A percentile compares a stretch with the other conserved stretches of the same genome.
phyloP scores from a whole-genome alignment of 2,113 vertebrate species.

The Tychaedon coryphoeus region DNA sequence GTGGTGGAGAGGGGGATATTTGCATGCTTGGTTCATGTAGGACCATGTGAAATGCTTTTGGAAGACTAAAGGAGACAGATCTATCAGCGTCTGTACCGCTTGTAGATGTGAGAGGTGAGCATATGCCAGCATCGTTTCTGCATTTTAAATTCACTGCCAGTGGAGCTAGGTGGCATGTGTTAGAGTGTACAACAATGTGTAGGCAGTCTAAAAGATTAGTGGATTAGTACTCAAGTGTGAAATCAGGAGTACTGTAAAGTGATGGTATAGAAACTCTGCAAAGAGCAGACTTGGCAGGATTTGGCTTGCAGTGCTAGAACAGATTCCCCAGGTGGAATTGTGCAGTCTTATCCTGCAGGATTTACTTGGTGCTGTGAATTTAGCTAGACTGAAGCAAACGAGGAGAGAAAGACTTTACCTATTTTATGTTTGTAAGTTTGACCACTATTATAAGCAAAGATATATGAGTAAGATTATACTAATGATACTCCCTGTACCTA shows the following conservation, averaged over 20 bases:
- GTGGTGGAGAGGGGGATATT: neutral
- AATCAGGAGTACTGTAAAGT: slow-evolving; percentile 8
- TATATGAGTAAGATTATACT: neutral
- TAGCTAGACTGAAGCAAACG: neutral
- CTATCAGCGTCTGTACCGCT: neutral
- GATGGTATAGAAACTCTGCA: neutral
- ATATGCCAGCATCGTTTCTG: neutral
- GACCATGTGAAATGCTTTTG: neutral
- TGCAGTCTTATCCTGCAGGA: neutral
- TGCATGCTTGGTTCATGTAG: neutral
- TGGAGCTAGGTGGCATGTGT: neutral
- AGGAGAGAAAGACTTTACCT: neutral
- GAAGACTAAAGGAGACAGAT: neutral
- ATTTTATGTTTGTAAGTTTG: neutral
- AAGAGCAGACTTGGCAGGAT: slow-evolving; percentile 21
- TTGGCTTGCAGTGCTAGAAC: neutral
- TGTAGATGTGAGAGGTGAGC: neutral
- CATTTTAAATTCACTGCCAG: neutral
- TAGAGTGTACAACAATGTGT: neutral
- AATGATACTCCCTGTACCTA: neutral
- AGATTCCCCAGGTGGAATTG: neutral
- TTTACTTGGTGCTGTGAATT: neutral
- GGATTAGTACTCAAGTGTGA: slow-evolving; percentile 38
- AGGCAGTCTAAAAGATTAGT: slow-evolving; percentile 36
- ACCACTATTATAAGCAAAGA: neutral